These are phyloP conservation scores for Mesembrinibis cayennensis DNA, from an alignment of 2,113 vertebrate species.

Conservation along the genomic window DNA sequence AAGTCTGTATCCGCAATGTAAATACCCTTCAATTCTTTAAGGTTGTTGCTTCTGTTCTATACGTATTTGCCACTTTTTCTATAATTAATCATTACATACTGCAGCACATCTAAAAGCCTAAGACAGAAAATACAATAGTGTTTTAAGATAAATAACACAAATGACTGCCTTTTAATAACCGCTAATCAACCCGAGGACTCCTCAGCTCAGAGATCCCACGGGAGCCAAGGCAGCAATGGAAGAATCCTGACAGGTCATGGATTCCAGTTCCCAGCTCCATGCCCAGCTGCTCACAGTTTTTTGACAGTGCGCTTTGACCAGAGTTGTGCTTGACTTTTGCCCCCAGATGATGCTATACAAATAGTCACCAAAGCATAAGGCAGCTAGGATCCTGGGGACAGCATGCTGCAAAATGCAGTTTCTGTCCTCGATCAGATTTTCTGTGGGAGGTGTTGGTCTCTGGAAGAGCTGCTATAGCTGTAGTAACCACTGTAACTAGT, in stretches of 20 bases:
- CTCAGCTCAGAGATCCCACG: neutral
- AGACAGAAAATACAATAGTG: neutral
- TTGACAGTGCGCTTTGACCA: neutral
- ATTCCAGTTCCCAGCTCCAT: neutral
- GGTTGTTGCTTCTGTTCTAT: neutral
- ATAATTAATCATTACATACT: neutral
- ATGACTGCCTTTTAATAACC: neutral
- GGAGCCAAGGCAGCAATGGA: neutral
- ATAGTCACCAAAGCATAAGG: neutral
- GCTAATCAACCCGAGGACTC: neutral
- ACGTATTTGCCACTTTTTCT: neutral
- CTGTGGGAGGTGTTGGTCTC: neutral
- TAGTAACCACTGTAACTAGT: neutral
- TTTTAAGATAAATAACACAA: neutral
- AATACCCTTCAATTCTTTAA: neutral
- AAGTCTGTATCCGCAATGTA: neutral
- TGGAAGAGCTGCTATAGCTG: neutral
- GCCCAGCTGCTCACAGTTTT: neutral
- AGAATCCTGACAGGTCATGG: neutral
- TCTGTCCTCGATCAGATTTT: neutral
- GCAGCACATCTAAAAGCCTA: neutral
- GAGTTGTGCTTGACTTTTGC: neutral
- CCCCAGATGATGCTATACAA: neutral
- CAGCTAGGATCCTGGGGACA: neutral
- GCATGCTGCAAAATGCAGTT: neutral